These are phyloP conservation scores for Pyrrhia umbra DNA, from an alignment of 2,888 invertebrate species.

Conservation along the genomic window DNA sequence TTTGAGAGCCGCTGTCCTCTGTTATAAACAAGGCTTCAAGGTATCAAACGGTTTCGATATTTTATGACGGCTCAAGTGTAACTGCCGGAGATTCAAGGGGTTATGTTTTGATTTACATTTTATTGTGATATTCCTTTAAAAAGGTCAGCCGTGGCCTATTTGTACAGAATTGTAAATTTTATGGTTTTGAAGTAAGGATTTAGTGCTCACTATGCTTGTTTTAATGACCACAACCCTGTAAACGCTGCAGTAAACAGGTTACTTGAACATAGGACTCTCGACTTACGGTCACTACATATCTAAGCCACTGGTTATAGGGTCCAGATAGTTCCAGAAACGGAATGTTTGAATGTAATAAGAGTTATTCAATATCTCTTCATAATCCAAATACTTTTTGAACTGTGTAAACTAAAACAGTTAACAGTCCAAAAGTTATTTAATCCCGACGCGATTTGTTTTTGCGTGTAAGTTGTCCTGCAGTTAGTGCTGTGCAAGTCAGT, in stretches of 20 bases:
- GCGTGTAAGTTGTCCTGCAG: slow-evolving; percentile 39
- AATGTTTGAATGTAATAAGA: too few relatives aligned
- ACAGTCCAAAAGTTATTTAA: slow-evolving; percentile 40
- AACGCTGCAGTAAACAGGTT: too few relatives aligned
- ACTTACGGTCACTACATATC: too few relatives aligned
- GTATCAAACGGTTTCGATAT: not conserved
- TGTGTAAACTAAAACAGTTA: not conserved
- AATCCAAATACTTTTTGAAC: slow-evolving; percentile 2
- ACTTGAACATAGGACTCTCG: too few relatives aligned
- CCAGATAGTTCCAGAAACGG: too few relatives aligned
- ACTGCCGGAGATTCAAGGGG: not conserved
- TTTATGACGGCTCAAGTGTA: slow-evolving; percentile 18
- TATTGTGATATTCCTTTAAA: not conserved
- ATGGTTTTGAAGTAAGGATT: too few relatives aligned
- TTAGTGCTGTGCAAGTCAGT: slow-evolving; percentile 4
- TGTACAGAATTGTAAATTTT: not conserved
- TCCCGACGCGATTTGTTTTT: slow-evolving; percentile 28
- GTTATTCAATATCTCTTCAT: too few relatives aligned
- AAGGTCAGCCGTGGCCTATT: not conserved
- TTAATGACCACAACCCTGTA: too few relatives aligned
- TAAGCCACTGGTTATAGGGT: too few relatives aligned
- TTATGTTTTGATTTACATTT: slow-evolving; percentile 8
- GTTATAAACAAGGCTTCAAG: not conserved
- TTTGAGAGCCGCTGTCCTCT: too few relatives aligned
- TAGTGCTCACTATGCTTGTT: too few relatives aligned